These are phyloP conservation scores for Branchipolynoe longqiensis DNA, from an alignment of 2,888 invertebrate genomes.

Conservation along the genomic window DNA sequence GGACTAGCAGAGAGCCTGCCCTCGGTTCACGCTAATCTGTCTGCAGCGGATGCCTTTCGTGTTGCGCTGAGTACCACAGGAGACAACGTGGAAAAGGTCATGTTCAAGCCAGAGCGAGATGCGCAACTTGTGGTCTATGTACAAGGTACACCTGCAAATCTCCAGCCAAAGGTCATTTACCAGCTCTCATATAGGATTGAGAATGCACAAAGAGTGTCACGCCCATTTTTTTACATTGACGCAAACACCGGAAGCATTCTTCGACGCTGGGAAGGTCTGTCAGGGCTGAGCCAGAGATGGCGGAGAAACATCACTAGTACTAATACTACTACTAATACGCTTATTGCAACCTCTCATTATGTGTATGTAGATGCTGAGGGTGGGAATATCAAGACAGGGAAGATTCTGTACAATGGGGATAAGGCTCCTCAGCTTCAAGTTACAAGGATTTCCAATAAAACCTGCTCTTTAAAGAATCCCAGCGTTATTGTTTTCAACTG, in stretches of 20 bases:
- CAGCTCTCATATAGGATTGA: constrained; percentile 14
- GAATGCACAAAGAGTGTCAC: background rate
- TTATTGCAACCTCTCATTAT: background rate
- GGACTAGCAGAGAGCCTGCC: constrained; percentile 5
- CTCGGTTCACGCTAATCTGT: background rate
- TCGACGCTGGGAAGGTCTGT: constrained; percentile 2
- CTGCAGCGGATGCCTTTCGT: background rate
- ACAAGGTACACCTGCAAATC: constrained; percentile 62
- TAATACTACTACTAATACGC: background rate
- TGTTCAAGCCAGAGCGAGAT: constrained; percentile 7
- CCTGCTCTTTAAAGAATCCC: constrained; percentile 23
- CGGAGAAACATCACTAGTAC: too few relatives aligned
- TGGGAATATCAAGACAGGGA: constrained; percentile 13
- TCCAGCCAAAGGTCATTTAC: constrained; percentile 43
- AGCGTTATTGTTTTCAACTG: constrained; percentile 19
- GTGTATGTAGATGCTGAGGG: constrained; percentile 18
- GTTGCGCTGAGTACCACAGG: background rate
- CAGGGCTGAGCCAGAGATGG: background rate
- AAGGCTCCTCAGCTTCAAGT: constrained; percentile 15
- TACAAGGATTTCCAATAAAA: background rate
- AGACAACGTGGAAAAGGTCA: background rate
- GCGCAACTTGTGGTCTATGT: constrained; percentile 34
- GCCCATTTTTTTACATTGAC: constrained; percentile 37
- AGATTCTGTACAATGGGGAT: constrained; percentile 13
- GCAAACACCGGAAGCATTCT: constrained; percentile 38